Evolutionary conservation across 1,140 invertebrate species (phyloP).

Genomic region (Cepaea nemoralis): DNA sequence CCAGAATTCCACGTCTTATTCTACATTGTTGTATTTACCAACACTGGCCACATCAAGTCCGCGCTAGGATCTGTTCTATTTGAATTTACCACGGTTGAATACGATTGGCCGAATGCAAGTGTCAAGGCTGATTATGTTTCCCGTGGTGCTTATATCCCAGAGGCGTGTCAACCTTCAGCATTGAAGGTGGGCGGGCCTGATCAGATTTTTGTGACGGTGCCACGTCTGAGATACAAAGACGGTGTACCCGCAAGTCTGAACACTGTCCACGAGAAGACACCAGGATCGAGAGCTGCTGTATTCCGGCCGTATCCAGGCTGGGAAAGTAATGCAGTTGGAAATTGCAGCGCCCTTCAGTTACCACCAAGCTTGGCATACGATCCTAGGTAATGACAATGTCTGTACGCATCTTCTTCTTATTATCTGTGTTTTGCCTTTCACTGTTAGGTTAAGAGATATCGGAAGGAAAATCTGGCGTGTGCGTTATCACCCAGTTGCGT

Average conservation of each 20-base stretch:
- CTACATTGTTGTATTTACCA: not conserved
- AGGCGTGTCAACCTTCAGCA: not conserved
- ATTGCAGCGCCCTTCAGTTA: slow-evolving; percentile 23
- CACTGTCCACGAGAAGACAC: not conserved
- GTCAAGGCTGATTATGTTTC: not conserved
- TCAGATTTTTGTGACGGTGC: slow-evolving; percentile 16
- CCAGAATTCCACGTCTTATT: not conserved
- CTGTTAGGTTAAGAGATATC: no score
- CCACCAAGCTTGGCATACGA: slow-evolving; percentile 7
- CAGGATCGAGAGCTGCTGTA: not conserved
- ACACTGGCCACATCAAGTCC: not conserved
- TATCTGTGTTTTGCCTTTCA: no score
- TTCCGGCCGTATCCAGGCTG: slow-evolving; percentile 7
- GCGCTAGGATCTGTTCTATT: not conserved
- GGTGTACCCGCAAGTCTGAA: slow-evolving; percentile 21
- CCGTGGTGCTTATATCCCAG: not conserved
- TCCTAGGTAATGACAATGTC: slow-evolving; percentile 12
- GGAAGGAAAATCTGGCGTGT: no score
- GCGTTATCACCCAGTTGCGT: no score
- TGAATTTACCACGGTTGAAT: slow-evolving; percentile 3
- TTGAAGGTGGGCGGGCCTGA: not conserved
- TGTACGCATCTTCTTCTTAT: no score
- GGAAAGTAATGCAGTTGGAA: slow-evolving; percentile 6
- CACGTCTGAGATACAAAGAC: not conserved
- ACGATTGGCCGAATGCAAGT: slow-evolving; percentile 7